Percentiles rank a stretch among this genome's conserved stretches.
phyloP scores from a whole-genome alignment of 2,113 vertebrate species.

The Junco hyemalis region DNA sequence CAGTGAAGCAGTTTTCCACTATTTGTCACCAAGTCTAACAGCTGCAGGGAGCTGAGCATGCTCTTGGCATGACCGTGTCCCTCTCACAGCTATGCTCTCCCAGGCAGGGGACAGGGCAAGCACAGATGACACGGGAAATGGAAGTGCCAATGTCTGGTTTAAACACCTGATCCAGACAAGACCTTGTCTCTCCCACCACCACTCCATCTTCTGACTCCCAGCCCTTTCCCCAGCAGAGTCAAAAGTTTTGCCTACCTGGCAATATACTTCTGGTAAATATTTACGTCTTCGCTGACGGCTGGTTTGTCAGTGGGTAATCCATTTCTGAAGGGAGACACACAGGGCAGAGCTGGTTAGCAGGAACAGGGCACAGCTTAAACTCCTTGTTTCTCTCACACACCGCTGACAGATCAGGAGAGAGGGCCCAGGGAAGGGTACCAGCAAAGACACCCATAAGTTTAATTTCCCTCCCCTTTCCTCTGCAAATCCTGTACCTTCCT shows the following conservation, averaged over 20 bases:
- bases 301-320: conserved; percentile 98
- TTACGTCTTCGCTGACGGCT: conserved; percentile 90
- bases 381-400: background rate
- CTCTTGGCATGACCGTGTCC: background rate
- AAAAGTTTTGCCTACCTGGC: conserved; percentile 92
- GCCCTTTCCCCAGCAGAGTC: conserved; percentile 33
- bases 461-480: background rate
- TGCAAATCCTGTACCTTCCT: background rate
- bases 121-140: conserved; percentile 22
- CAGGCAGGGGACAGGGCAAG: background rate
- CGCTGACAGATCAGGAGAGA: background rate
- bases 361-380: background rate
- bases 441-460: background rate
- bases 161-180: background rate
- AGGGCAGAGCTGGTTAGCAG: conserved; percentile 73
- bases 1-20: conserved; percentile 25
- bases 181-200: conserved; percentile 54
- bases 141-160: background rate
- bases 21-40: conserved; percentile 13
- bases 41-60: background rate
- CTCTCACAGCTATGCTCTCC: conserved; percentile 26
- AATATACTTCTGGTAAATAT: conserved; percentile 99
- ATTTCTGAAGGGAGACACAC: conserved; percentile 89
- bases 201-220: background rate
- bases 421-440: background rate